Base-by-base conservation (phyloP, 2,797 vertebrate species). In the Propithecus perrieri region DNA sequence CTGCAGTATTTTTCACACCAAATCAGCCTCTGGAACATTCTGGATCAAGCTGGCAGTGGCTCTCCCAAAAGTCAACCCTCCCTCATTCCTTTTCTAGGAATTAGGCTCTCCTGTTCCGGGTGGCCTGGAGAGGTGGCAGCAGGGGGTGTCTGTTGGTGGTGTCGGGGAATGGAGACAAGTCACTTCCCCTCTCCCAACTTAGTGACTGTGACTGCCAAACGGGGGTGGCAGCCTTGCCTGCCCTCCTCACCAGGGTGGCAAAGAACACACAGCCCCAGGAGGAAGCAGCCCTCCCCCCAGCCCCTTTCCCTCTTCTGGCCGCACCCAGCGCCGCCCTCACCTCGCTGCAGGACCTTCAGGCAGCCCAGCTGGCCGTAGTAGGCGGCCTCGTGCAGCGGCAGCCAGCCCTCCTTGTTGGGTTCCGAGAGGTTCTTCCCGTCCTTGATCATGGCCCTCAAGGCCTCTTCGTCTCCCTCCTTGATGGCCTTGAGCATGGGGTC, bases 391-490 rank as follows among this genome's bases (percentile, higher is more conserved):
- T 99, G 99, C 85, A 99, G 96, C 2, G 99, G 99, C 93, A 99
- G 98, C 99, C 99, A 99, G 78, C 99, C 99, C 0, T 99, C 99
- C 91, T 98, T 98, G 98, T 99, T 99, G 94, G 99, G 99, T 91
- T 98, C 98, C 13, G 99, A 98, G 74, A 99, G 99, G 84, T 98
- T 98, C 97, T 98, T 98, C 85, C 99, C 98, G 2, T 95, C 97
- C 98, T 99, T 97, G 86, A 99, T 98, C 98, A 99, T 98, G 9
- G 98, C 98, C 90, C 78, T 98, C 95, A 99, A 96, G 41, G 98
- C 98, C 81, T 98, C 98, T 85, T 99, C 99, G 81, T 99, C 99
- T 18, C 99, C 99, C 48, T 98, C 99, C 97, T 97, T 99, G 97
- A 99, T 99, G 95, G 99, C 99, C 94, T 95, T 97, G 57, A 99